These are phyloP conservation scores for Anguilla japonica DNA, from an alignment of 2,113 vertebrate species.

Conservation along the genomic window DNA sequence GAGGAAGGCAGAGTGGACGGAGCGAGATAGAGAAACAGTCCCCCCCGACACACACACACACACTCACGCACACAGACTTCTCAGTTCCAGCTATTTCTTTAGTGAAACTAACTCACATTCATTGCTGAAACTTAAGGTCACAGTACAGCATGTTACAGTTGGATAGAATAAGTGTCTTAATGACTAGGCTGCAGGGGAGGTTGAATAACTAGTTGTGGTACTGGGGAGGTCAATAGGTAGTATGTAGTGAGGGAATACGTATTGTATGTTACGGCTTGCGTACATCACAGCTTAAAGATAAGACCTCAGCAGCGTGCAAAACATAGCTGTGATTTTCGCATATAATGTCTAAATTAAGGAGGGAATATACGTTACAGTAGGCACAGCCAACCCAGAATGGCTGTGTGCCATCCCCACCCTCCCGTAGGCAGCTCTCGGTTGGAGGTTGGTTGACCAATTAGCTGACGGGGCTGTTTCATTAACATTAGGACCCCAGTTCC, in stretches of 20 bases:
- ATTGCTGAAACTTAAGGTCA: too few relatives aligned
- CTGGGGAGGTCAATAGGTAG: not conserved
- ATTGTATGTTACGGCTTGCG: not conserved
- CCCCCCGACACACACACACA: not conserved
- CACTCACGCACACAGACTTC: constrained; percentile 35
- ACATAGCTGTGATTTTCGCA: not conserved
- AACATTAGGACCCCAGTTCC: too few relatives aligned
- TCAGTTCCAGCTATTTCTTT: constrained; percentile 10
- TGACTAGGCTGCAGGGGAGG: too few relatives aligned
- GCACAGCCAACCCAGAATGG: not conserved
- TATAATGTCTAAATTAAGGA: not conserved
- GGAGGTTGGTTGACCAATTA: too few relatives aligned
- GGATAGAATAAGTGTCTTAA: too few relatives aligned
- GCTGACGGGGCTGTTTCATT: too few relatives aligned
- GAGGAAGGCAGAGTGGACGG: constrained; percentile 50
- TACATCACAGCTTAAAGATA: not conserved
- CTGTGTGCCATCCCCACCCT: too few relatives aligned
- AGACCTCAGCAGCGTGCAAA: not conserved
- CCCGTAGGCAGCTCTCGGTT: too few relatives aligned
- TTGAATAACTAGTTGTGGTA: too few relatives aligned
- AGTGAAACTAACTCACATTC: not conserved
- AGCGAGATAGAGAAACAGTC: constrained; percentile 36
- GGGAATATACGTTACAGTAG: not conserved
- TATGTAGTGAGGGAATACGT: not conserved
- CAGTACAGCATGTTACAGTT: too few relatives aligned